Percentiles rank a stretch among this genome's conserved stretches.
phyloP scores from a whole-genome alignment of 2,888 invertebrate genomes.

The Nasonia oneida region DNA sequence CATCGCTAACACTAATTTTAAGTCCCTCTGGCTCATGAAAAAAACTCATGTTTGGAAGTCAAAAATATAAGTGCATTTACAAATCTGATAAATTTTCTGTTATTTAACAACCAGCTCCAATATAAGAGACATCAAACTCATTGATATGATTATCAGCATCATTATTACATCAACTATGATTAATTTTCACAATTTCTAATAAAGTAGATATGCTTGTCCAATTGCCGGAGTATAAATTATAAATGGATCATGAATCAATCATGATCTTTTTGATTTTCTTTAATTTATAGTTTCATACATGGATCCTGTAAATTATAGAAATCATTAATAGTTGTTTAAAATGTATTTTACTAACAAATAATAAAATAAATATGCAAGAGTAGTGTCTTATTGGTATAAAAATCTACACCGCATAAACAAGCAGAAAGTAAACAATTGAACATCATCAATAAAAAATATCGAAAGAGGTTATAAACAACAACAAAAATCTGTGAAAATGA shows the following conservation, averaged over 20 bases:
- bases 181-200: not conserved
- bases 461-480: constrained; percentile 2
- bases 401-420: not conserved
- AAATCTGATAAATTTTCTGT: not conserved
- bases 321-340: not conserved
- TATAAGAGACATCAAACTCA: not conserved
- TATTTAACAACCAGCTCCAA: not conserved
- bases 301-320: not conserved
- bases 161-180: not conserved
- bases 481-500: not conserved
- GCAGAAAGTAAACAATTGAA: not conserved
- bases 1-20: constrained; percentile 4
- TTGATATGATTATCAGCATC: not conserved
- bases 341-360: not conserved
- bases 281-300: not conserved
- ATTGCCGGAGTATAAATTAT: not conserved
- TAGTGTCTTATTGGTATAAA: not conserved
- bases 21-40: not conserved
- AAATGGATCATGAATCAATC: not conserved
- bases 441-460: not conserved
- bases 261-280: not conserved
- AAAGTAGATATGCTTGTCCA: not conserved
- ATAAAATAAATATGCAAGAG: not conserved
- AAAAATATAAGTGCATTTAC: not conserved
- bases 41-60: not conserved